A percentile compares a stretch with the other conserved stretches of the same genome.
Evolutionary conservation across 2,888 invertebrate genomes (phyloP).

Genomic region (Fissipunctia ypsillon): DNA sequence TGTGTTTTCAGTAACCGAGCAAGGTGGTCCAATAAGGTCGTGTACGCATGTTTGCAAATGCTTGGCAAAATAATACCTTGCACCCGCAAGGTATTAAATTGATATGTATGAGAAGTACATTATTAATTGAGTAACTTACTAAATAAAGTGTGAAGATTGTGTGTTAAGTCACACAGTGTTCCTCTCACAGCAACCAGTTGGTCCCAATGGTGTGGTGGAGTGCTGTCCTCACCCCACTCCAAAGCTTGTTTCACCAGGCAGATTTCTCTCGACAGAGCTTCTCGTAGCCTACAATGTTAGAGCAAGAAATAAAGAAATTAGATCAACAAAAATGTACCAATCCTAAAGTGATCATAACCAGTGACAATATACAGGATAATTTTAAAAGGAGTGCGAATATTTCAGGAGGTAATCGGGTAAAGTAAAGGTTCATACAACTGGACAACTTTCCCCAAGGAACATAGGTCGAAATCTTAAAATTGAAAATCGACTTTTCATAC

Average conservation of each 20-base stretch:
- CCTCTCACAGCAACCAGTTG: constrained; percentile 85
- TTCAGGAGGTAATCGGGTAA: too few species aligned
- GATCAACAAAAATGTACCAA: neutral
- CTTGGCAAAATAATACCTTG: neutral
- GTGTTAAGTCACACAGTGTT: constrained; percentile 83
- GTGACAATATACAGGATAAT: too few species aligned
- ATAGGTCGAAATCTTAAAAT: too few species aligned
- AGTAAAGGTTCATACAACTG: too few species aligned
- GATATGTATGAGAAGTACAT: neutral
- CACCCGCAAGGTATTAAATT: neutral
- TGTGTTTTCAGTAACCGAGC: neutral
- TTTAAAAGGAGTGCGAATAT: too few species aligned
- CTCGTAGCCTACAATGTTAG: constrained; percentile 78
- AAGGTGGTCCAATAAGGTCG: neutral
- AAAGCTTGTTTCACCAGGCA: constrained; percentile 85
- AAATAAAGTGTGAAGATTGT: constrained; percentile 83
- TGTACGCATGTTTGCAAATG: neutral
- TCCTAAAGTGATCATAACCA: neutral
- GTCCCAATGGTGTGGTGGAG: constrained; percentile 88
- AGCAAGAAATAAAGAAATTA: neutral
- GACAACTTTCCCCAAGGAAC: too few species aligned
- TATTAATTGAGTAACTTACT: constrained; percentile 73
- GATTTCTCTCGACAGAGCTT: constrained; percentile 84
- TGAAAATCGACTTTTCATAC: too few species aligned
- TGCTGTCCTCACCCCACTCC: constrained; percentile 87